A percentile compares a stretch with the other conserved stretches of the same genome.
Evolutionary conservation across 1,140 invertebrate genomes (phyloP).

Genomic region (Vanessa atalanta): DNA sequence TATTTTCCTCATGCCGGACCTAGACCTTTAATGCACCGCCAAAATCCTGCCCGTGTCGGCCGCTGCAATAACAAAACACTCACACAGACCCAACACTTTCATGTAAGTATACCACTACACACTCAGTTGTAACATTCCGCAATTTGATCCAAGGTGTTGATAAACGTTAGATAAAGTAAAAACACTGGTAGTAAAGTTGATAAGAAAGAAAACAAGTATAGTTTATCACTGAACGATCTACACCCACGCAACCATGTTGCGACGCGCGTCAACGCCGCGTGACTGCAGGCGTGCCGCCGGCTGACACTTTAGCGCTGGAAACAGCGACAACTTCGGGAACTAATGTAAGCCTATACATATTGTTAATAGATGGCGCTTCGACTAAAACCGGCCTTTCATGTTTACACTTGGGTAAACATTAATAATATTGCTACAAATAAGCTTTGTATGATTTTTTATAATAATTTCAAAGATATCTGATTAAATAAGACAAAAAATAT

Average conservation of each 20-base stretch:
- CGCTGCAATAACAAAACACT: conserved; percentile 74
- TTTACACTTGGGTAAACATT: conserved; percentile 31
- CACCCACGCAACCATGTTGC: conserved; percentile 73
- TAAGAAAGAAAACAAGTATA: conserved; percentile 69
- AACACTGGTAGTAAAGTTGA: conserved; percentile 51
- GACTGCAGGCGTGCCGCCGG: conserved; percentile 74
- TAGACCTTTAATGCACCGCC: conserved; percentile 71
- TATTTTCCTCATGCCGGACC: conserved; percentile 76
- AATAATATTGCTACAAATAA: conserved; percentile 11
- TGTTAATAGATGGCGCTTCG: conserved; percentile 62
- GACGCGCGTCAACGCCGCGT: conserved; percentile 77
- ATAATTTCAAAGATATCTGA: not conserved
- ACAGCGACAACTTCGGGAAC: conserved; percentile 44
- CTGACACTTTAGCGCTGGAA: conserved; percentile 71
- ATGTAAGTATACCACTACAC: conserved; percentile 55
- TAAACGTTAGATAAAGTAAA: conserved; percentile 34
- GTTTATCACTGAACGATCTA: conserved; percentile 71
- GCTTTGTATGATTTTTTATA: not conserved
- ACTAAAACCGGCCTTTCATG: conserved; percentile 26
- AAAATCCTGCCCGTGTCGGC: conserved; percentile 69
- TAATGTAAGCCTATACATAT: conserved; percentile 34
- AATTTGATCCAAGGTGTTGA: conserved; percentile 26
- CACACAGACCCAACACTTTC: conserved; percentile 64
- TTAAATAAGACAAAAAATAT: not conserved
- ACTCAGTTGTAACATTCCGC: conserved; percentile 45